Evolutionary conservation across 2,888 invertebrate genomes (phyloP), one percentile per base, ranked within the genome.

Genomic region (Lissocephala sabroskyi): DNA sequence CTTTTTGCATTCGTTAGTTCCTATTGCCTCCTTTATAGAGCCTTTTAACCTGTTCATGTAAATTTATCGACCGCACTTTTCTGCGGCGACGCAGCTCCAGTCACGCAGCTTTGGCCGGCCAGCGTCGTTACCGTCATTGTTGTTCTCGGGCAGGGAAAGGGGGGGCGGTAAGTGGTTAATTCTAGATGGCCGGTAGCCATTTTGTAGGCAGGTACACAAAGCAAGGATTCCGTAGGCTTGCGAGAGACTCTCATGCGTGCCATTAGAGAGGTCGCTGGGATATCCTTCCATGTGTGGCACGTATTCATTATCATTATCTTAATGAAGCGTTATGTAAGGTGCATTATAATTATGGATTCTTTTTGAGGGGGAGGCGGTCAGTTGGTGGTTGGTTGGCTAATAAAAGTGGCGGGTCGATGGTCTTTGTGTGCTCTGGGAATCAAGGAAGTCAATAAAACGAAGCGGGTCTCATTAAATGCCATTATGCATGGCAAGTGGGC

Each of bases 321-420:
- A 79, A 80, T 80, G 76, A 65, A 71, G 62, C 65, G 70, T 79
- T 75, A 73, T 75, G 61, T 76, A 70, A 79, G 68, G 79, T 79
- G 70, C 75, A 73, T 73, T 79, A 73, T 73, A 79, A 74, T 79
- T 79, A 79, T 64, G 65, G 62, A 61, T 68, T 75, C 70, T 66
- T 65, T 58, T 49, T 43, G 23, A n/a, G n/a, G n/a, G n/a, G n/a
- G n/a, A n/a, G n/a, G n/a, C n/a, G n/a, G n/a, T n/a, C 33, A 35
- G 26, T 11, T 14, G 41, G 44, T 40, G 45, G 48, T 52, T 49
- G 40, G 41, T 23, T 29, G 37, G 49, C 64, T 64, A 63, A 75
- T 75, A 67, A 74, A 57, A 65, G 43, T n/a, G n/a, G n/a, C n/a
- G n/a, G n/a, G n/a, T n/a, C n/a, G n/a, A n/a, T n/a, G n/a, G n/a